A percentile compares a stretch with the other conserved stretches of the same genome.
Conservation (phyloP, 2,888 invertebrate species). For the Meganola albula region DNA sequence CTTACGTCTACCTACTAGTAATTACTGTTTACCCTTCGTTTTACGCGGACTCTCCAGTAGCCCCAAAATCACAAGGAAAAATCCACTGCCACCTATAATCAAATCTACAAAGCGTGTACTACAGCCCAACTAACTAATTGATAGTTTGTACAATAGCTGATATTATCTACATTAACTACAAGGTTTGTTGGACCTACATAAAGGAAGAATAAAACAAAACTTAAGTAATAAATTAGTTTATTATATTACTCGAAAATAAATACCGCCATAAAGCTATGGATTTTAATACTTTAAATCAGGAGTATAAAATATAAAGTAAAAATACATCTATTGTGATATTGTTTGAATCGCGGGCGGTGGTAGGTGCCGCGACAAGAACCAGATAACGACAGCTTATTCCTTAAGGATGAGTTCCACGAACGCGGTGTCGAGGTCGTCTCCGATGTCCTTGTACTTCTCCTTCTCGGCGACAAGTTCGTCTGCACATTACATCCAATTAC, state of each 20-base stretch:
- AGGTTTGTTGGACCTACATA: too few species aligned
- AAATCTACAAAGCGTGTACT: too few species aligned
- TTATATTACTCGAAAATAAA: slow-evolving; percentile 73
- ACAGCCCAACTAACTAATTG: too few species aligned
- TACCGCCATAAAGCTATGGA: slow-evolving; percentile 71
- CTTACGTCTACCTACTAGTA: too few species aligned
- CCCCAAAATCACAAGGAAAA: too few species aligned
- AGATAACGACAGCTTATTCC: slow-evolving; percentile 63
- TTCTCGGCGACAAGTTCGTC: slow-evolving; percentile 97
- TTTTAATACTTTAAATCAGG: slow-evolving; percentile 68
- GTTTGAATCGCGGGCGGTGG: slow-evolving; percentile 51
- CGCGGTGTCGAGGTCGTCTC: slow-evolving; percentile 99
- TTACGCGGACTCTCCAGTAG: too few species aligned
- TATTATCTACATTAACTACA: too few species aligned
- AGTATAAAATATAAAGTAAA: slow-evolving; percentile 69
- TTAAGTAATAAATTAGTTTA: slow-evolving; percentile 68
- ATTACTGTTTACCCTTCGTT: too few species aligned
- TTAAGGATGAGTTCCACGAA: slow-evolving; percentile 95
- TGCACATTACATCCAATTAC: slow-evolving; percentile 59
- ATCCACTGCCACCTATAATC: too few species aligned
- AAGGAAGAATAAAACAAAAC: slow-evolving; percentile 38
- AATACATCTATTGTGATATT: slow-evolving; percentile 57
- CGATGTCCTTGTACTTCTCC: slow-evolving; percentile 99
- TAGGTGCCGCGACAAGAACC: slow-evolving; percentile 14
- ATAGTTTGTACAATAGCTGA: too few species aligned